Base-by-base conservation (phyloP, 1,140 invertebrate genomes). In the Tetragonula clypearis region DNA sequence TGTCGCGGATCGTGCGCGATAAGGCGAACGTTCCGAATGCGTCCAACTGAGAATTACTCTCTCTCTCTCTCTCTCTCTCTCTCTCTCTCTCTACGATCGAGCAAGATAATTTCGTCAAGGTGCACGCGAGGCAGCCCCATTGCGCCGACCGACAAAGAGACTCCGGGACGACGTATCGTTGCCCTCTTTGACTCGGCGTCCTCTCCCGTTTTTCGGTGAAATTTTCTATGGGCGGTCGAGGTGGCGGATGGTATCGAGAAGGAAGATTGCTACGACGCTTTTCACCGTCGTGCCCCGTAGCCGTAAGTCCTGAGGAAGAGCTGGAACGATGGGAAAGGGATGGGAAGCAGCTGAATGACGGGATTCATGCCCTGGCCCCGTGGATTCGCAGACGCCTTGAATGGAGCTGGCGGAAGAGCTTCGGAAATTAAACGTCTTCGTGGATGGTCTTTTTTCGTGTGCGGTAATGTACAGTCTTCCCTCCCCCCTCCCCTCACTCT, bases 391-490 rank as follows among this genome's bases (percentile, higher is more conserved):
- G 87, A 88, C 71, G 74, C 87, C 88, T 92, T 94, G 94, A 95
- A 95, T 94, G 93, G 94, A 94, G 89, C 92, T 88, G 89, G 93
- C 92, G 93, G 94, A 94, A 94, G 94, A 92, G 88, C 94, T 94
- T 95, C 93, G 94, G 94, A 95, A 95, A 95, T 95, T 95, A 95
- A 95, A 95, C 92, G 94, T 95, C 94, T 92, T 88, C 41, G 88
- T 87, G 82, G 91, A 93, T 92, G 92, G 92, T 93, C 92, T 93
- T 95, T 94, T 93, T 93, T 93, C 91, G 87, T 87, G 89, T 80
- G 86, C 75, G 82, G 93, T 95, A 94, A 95, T 94, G 91, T 95
- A 95, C 91, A 93, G 89, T 90, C 87, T 89, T 87, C 88, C 92
- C 92, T 35, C 35, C 35, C 30, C 65, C 56, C 88, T 90, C 92